Evolutionary conservation across 2,113 vertebrate species (phyloP), one percentile per base, ranked within the genome.

Genomic region (Lamprotornis superbus): DNA sequence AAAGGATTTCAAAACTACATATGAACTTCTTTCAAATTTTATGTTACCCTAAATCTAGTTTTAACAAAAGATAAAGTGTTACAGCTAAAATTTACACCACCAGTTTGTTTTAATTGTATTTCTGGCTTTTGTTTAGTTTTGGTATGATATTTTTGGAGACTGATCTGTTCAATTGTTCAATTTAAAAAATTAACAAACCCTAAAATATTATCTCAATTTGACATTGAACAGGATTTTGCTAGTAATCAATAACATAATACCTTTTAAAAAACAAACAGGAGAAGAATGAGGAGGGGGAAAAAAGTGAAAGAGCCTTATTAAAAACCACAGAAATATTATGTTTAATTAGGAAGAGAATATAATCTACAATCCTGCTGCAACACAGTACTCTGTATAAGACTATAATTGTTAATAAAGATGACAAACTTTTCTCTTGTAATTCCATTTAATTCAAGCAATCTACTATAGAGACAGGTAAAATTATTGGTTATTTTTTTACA

Each of bases 401-500:
- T 21, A 64, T 39, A 40, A n/a, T 60, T 57, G 27, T 52, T 65
- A 57, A 64, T 2, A 50, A 86, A 60, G 3, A 28, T 69, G n/a
- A 42, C 5, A 55, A 83, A 60, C 0, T 15, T 61, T 76, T 60
- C 12, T 60, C 5, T 40, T 53, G 5, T 24, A 56, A 23, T 65
- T 19, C 24, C 2, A 1, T 61, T 69, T 56, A 49, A 47, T 68
- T 69, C 56, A 76, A 64, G 37, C 3, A 73, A 6, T 27, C 21
- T 30, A 5, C 5, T 12, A 42, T 27, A 65, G 5, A 83, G 6
- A 6, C 33, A 5, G 1, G 5, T 19, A 20, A 69, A 52, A 30
- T 21, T 39, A 10, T 7, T 49, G 8, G 6, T 1, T 6, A 0
- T 28, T 47, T 57, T 28, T 47, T 52, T 46, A 0, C 8, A 39